phyloP scores from a whole-genome alignment of 2,888 invertebrate species.

The Clitarchus hookeri region DNA sequence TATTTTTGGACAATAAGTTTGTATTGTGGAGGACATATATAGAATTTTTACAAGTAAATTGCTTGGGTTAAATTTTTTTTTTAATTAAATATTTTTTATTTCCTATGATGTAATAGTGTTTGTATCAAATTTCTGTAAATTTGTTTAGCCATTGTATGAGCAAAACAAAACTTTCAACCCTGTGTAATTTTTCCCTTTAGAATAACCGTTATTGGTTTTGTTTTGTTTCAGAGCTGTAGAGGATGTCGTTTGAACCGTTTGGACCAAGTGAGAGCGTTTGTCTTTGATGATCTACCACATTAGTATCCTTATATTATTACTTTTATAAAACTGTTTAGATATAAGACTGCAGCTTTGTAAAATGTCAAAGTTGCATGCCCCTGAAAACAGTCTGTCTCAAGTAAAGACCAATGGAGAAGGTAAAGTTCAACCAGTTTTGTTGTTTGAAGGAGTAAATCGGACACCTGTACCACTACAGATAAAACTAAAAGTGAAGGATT shows the following conservation, averaged over 20 bases:
- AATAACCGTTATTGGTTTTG: not conserved
- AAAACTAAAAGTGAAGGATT: not conserved
- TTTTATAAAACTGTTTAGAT: not conserved
- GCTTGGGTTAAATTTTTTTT: too few relatives aligned
- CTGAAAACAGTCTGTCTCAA: not conserved
- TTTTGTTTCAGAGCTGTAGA: slow-evolving; percentile 65
- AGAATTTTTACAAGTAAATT: too few relatives aligned
- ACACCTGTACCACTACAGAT: not conserved
- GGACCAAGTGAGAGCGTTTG: slow-evolving; percentile 68
- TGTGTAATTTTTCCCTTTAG: not conserved
- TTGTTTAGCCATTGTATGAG: too few relatives aligned
- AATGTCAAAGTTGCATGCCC: slow-evolving; percentile 1
- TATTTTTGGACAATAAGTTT: too few relatives aligned
- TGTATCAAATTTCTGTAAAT: too few relatives aligned
- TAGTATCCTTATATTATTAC: slow-evolving; percentile 57
- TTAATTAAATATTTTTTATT: too few relatives aligned
- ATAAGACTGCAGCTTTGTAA: not conserved
- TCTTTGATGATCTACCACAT: slow-evolving; percentile 68
- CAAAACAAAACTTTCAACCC: too few relatives aligned
- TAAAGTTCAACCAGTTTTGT: not conserved
- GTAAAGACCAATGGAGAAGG: not conserved
- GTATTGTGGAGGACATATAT: too few relatives aligned
- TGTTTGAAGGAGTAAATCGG: not conserved
- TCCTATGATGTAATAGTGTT: too few relatives aligned
- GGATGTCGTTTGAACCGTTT: slow-evolving; percentile 70